Percentiles rank a stretch among this genome's conserved stretches.
Evolutionary conservation across 2,888 invertebrate genomes (phyloP).

Genomic region (Caenorhabditis imperialis): DNA sequence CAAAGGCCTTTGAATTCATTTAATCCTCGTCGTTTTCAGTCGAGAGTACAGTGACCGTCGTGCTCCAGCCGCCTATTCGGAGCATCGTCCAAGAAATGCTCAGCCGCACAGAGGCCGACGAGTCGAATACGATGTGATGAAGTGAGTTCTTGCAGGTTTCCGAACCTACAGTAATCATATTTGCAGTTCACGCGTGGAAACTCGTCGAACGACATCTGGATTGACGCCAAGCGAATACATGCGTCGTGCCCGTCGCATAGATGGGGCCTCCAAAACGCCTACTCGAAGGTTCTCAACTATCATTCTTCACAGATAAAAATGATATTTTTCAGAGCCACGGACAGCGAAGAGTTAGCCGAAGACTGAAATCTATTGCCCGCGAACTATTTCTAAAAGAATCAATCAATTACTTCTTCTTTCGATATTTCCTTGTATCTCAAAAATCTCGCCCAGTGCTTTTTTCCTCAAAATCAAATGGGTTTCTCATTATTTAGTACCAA

Average conservation of each 20-base stretch:
- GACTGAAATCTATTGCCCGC: no score
- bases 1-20: neutral
- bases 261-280: slow-evolving; percentile 27
- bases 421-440: no score
- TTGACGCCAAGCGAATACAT: slow-evolving; percentile 42
- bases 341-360: no score
- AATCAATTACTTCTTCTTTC: no score
- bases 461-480: no score
- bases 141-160: neutral
- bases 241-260: slow-evolving; percentile 20
- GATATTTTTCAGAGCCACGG: no score
- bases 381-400: no score
- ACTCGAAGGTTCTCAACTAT: no score
- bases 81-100: slow-evolving; percentile 19
- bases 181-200: no score
- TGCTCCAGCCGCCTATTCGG: slow-evolving; percentile 4
- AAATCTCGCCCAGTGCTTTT: no score
- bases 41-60: neutral
- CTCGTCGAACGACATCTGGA: slow-evolving; percentile 8
- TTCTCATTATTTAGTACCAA: neutral
- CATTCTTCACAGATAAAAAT: no score
- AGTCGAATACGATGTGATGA: slow-evolving; percentile 19
- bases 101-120: slow-evolving; percentile 4
- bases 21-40: neutral
- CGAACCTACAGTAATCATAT: no score